Conservation (phyloP, 2,113 vertebrate species). For the Hemicordylus capensis region DNA sequence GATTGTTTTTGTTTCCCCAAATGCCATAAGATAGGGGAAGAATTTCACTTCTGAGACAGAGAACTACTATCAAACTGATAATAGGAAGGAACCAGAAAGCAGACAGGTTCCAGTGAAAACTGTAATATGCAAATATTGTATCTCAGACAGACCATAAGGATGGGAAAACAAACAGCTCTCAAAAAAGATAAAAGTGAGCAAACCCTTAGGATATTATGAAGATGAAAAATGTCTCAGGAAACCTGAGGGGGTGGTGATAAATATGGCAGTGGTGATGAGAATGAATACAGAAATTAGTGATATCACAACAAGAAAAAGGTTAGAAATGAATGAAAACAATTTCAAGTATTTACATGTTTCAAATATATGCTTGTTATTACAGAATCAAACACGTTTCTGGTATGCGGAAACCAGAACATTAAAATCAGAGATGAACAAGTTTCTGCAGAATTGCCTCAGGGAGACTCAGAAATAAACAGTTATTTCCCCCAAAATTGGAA, state of each 20-base stretch:
- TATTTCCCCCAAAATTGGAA: no score
- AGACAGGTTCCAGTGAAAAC: neutral
- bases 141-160: neutral
- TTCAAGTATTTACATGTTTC: neutral
- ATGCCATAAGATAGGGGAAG: neutral
- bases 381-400: neutral
- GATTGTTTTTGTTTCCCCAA: neutral
- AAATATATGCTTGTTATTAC: neutral
- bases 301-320: constrained; percentile 5
- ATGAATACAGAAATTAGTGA: neutral
- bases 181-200: neutral
- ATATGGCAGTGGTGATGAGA: neutral
- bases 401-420: neutral
- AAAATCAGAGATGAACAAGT: no score
- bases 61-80: neutral
- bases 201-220: neutral
- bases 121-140: neutral
- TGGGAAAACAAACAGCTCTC: neutral
- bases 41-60: neutral
- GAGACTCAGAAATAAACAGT: no score
- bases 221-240: neutral
- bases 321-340: neutral
- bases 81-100: neutral
- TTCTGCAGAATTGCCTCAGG: no score
- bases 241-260: neutral